These are phyloP conservation scores for Porites lobata DNA, from an alignment of 92 coral and sea anemone species.

Conservation along the genomic window DNA sequence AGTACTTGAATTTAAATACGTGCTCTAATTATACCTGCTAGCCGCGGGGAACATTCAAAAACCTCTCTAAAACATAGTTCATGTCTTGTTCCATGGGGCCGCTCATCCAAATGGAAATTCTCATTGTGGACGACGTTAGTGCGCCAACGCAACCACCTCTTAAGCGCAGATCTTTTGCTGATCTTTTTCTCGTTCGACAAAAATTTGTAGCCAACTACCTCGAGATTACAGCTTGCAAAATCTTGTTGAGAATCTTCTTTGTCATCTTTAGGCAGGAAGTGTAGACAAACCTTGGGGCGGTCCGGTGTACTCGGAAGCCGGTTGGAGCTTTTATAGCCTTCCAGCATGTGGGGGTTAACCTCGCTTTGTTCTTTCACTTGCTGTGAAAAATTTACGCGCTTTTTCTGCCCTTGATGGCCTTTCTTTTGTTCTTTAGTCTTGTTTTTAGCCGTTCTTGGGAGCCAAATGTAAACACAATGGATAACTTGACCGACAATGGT, in stretches of 20 bases:
- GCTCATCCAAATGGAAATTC: background rate
- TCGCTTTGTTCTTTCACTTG: background rate
- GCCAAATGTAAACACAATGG: conserved; percentile 28
- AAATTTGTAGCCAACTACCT: conserved; percentile 43
- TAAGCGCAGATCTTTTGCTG: conserved; percentile 49
- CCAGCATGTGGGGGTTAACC: background rate
- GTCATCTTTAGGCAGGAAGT: background rate
- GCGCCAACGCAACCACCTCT: conserved; percentile 33
- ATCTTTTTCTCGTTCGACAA: conserved; percentile 48
- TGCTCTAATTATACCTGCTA: conserved; percentile 1
- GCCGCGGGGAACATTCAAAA: conserved; percentile 21
- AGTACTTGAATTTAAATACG: background rate
- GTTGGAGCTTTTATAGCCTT: conserved; percentile 12
- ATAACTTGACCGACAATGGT: conserved; percentile 16
- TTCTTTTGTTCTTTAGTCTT: background rate
- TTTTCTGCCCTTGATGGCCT: background rate
- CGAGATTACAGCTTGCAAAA: conserved; percentile 5
- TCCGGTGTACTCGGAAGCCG: conserved; percentile 22
- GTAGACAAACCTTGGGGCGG: background rate
- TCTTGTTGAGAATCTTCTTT: conserved; percentile 1
- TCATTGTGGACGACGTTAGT: background rate
- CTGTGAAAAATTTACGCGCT: conserved; percentile 32
- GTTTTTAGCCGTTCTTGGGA: conserved; percentile 25
- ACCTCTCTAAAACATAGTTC: conserved; percentile 19
- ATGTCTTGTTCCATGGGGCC: background rate